Base-by-base conservation (phyloP, 1,140 invertebrate species). In the Drosophila sturtevanti region DNA sequence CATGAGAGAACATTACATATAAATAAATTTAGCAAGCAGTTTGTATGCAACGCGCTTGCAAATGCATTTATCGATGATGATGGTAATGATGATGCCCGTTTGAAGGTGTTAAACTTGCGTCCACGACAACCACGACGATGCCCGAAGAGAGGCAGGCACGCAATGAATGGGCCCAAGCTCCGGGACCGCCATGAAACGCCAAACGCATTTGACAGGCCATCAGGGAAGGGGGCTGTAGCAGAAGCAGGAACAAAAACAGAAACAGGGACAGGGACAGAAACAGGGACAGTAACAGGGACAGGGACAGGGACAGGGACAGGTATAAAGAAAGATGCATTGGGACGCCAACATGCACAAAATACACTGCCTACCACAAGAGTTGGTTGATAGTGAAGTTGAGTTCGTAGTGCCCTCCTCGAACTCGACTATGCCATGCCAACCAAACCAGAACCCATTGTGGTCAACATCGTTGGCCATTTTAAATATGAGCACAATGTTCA, bases 1-100 rank as follows among this genome's bases (percentile, higher is more conserved):
- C 85, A 89, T 90, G 82, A 89, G 72, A 75, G 81, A 80, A 79
- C 86, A 85, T 79, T 70, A 82, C 85, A 72, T 90, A 86, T 87
- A 79, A 86, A 86, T 87, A 86, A 86, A 86, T 86, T 82, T 81
- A 87, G 79, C 75, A 87, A 79, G 62, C 82, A 79, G 82, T 86
- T 86, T 86, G 81, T 87, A 82, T 87, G 82, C 81, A 76, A 67
- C 74, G 63, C 70, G 65, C 74, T 77, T 80, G 81, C 77, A 81
- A 85, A 81, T 81, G 81, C 74, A 75, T 81, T 85, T 87, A 87
- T 81, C 81, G 81, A 87, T 68, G 76, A 78, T 81, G 78, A 68
- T 74, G 71, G 75, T 78, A 81, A 85, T 87, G 75, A 85, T 81
- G 81, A 72, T 81, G 82, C 81, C 70, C 67, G 56, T 69, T 69